Evolutionary conservation across 2,888 invertebrate genomes (phyloP), one percentile per base, ranked within the genome.

Genomic region (Drosophila mercatorum): DNA sequence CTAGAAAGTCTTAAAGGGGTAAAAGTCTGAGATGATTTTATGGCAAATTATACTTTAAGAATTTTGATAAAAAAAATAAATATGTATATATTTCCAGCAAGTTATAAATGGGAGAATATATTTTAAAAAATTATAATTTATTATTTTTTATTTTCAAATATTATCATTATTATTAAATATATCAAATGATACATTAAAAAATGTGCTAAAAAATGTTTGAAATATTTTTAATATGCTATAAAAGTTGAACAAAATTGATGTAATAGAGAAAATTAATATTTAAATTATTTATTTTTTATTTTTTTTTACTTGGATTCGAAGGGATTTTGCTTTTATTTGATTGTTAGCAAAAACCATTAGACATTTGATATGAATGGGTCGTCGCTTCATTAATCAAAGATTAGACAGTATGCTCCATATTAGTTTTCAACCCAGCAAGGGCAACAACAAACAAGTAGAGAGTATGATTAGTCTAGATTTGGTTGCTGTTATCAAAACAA

Each of bases 311-410:
- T 8, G 1, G 26, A 51, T 8, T 8, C 7, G 22, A 52, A 22
- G 3, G 11, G 49, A 17, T 6, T 49, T 10, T 3, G 31, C 49
- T 49, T 17, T 34, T 17, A 51, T 34, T 11, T 51, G 49, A 31
- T 17, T 31, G 49, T 31, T n/a, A 2, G 17, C n/a, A n/a, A 17
- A 34, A 51, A 17, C 34, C 43, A 66, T 53, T 57, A 41, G 17
- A 41, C 14, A 31, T 41, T 22, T 43, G 64, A 68, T 46, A 26
- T 46, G 62, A 65, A 65, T 55, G 52, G 56, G 41, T 26, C n/a
- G 49, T 44, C n/a, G 70, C 41, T 69, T 81, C 75, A 79, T 78
- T 79, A 68, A 74, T 78, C 81, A 79, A 63, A 63, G 66, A 70
- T 78, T 46, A 44, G 41, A 49, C 36, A 38, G n/a, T 59, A 67